Evolutionary conservation across 2,113 vertebrate genomes (phyloP).

Genomic region (Accipiter virgatus): DNA sequence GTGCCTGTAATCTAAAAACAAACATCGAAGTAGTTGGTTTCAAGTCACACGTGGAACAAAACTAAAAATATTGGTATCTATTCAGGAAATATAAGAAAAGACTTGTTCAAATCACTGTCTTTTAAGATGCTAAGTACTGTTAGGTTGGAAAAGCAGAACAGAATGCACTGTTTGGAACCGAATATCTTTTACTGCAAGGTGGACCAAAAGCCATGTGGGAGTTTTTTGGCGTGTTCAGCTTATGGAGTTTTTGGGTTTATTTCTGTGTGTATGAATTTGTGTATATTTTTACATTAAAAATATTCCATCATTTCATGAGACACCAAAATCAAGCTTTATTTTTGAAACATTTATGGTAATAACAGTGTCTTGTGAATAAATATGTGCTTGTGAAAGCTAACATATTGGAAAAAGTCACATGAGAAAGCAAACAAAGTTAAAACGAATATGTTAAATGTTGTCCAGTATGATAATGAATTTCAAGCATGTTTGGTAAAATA

Average conservation of each 20-base stretch:
- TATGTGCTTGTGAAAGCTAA: not conserved
- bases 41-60: not conserved
- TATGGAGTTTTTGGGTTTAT: not conserved
- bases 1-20: not conserved
- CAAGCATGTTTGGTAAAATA: constrained; percentile 21
- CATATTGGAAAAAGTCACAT: not conserved
- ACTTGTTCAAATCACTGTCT: not conserved
- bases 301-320: not conserved
- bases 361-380: not conserved
- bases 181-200: not conserved
- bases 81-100: not conserved
- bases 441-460: not conserved
- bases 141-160: not conserved
- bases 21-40: not conserved
- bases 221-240: not conserved
- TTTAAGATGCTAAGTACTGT: not conserved
- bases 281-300: not conserved
- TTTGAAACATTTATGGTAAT: not conserved
- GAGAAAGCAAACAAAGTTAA: not conserved
- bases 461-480: constrained; percentile 14
- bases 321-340: not conserved
- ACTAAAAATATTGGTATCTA: not conserved
- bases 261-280: not conserved
- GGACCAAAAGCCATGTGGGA: not conserved
- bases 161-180: not conserved